A percentile compares a stretch with the other conserved stretches of the same genome.
phyloP scores from a whole-genome alignment of 2,113 vertebrate genomes.

The Xiphorhynchus elegans region DNA sequence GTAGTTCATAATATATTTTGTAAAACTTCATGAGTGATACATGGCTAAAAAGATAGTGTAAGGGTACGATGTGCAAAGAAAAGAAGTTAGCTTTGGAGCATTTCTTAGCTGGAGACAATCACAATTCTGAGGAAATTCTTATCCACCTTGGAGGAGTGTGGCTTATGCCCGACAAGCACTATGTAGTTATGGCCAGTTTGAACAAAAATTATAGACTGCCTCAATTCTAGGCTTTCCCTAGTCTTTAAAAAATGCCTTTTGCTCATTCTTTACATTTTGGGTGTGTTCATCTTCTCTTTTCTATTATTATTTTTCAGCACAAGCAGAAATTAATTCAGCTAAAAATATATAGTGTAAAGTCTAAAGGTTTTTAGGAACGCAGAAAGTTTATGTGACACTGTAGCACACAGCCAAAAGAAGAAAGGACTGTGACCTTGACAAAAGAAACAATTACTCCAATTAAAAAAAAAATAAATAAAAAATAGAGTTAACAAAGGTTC shows the following conservation, averaged over 20 bases:
- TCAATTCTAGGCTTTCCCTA: neutral
- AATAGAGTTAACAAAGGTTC: neutral
- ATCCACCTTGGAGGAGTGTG: neutral
- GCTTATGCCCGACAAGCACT: neutral
- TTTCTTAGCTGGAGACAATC: neutral
- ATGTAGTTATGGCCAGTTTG: neutral
- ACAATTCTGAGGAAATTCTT: neutral
- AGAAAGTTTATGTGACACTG: neutral
- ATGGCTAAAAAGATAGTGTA: neutral
- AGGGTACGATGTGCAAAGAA: neutral
- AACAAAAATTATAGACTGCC: neutral
- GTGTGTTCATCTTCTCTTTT: neutral
- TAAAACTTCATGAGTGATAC: neutral
- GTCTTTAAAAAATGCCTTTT: neutral
- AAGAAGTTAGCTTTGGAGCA: neutral
- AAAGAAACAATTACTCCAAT: fast-evolving
- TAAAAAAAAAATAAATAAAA: neutral
- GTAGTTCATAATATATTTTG: neutral
- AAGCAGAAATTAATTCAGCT: neutral
- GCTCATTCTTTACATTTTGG: neutral
- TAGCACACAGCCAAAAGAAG: neutral
- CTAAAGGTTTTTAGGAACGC: neutral
- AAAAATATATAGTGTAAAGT: neutral
- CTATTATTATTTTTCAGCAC: neutral
- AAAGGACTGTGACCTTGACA: neutral